These are phyloP conservation scores for Baronia brevicornis DNA, from an alignment of 2,888 invertebrate genomes.

Conservation along the genomic window DNA sequence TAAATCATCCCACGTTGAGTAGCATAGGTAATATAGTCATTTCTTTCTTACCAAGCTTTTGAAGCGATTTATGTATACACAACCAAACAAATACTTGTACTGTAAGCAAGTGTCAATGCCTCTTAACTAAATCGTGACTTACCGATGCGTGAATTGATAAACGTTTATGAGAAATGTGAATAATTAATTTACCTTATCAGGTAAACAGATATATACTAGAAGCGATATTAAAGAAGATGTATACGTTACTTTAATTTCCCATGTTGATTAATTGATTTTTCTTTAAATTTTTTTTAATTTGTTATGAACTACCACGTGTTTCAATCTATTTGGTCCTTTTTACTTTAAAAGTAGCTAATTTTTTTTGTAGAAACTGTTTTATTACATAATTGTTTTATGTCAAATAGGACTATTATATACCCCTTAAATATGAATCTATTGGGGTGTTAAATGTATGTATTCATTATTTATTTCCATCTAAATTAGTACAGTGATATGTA, in stretches of 20 bases:
- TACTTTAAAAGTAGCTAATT: slow-evolving; percentile 1
- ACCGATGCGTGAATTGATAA: too few relatives aligned
- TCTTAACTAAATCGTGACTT: too few relatives aligned
- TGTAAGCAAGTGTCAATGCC: neutral
- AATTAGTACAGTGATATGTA: slow-evolving; percentile 26
- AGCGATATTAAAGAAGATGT: too few relatives aligned
- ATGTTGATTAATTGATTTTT: too few relatives aligned
- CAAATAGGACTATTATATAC: neutral
- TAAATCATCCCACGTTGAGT: too few relatives aligned
- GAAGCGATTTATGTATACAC: slow-evolving; percentile 7
- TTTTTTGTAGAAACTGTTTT: slow-evolving; percentile 1
- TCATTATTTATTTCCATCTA: slow-evolving; percentile 12
- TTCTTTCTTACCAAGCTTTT: too few relatives aligned
- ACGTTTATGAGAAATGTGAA: too few relatives aligned
- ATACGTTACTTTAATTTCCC: too few relatives aligned
- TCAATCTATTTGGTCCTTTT: slow-evolving; percentile 9
- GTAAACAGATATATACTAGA: too few relatives aligned
- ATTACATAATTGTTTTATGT: slow-evolving; percentile 1
- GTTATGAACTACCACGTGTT: neutral
- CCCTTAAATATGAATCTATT: slow-evolving; percentile 1
- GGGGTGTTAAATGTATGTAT: neutral
- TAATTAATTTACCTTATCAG: too few relatives aligned
- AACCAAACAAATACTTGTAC: slow-evolving; percentile 6
- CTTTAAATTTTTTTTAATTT: neutral
- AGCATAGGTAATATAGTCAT: too few relatives aligned